Evolutionary conservation across 2,113 vertebrate species (phyloP).

Genomic region (Cebidichthys violaceus): DNA sequence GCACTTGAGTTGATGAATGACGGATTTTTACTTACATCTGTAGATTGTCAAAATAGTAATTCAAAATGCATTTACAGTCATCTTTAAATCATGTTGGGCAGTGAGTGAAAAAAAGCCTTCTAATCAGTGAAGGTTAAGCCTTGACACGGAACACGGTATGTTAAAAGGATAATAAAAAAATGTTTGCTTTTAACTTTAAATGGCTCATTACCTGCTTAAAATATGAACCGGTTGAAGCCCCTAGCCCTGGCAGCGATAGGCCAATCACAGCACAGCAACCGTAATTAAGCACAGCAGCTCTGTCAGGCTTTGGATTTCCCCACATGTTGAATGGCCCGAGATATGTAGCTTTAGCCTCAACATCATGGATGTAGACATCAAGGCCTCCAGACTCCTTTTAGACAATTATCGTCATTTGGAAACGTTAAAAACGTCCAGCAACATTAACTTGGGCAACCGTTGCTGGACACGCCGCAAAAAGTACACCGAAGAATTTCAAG

Average conservation of each 20-base stretch:
- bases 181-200: neutral
- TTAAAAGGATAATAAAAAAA: neutral
- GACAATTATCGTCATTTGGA: neutral
- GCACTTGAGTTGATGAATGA: slow-evolving; percentile 15
- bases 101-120: slow-evolving; percentile 8
- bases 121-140: neutral
- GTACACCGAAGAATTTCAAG: slow-evolving; percentile 7
- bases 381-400: neutral
- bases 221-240: neutral
- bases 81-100: neutral
- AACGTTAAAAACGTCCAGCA: neutral
- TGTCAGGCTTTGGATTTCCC: neutral
- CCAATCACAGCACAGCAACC: neutral
- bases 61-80: neutral
- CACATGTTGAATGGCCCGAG: neutral
- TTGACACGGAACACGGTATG: neutral
- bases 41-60: slow-evolving; percentile 16
- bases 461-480: slow-evolving; percentile 4
- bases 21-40: slow-evolving; percentile 15
- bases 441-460: neutral
- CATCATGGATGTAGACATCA: neutral
- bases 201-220: neutral
- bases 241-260: neutral
- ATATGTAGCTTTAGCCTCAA: neutral
- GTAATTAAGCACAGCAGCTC: neutral